Conservation (phyloP, 2,113 vertebrate species). For the Syrmaticus mikado region DNA sequence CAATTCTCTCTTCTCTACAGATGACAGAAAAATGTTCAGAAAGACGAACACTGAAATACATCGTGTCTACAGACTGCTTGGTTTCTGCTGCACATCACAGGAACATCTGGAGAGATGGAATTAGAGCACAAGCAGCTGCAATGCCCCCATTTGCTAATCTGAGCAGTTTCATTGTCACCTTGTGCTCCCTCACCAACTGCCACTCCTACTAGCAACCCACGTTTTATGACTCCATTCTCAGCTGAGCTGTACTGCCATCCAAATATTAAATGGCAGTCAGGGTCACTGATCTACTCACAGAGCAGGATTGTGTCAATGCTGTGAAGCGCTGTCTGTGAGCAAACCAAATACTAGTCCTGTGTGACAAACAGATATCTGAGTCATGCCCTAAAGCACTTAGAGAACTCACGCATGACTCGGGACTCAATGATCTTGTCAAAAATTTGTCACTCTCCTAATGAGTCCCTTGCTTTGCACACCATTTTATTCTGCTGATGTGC, state of each 20-base stretch:
- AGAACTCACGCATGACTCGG: neutral
- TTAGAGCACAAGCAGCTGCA: slow-evolving; percentile 32
- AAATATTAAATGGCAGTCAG: neutral
- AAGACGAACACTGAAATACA: neutral
- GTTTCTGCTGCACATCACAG: neutral
- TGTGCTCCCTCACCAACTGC: neutral
- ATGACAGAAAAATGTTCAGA: neutral
- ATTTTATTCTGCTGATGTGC: neutral
- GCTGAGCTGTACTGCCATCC: neutral
- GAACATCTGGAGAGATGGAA: slow-evolving; percentile 41
- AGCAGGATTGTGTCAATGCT: neutral
- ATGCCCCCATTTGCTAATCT: neutral
- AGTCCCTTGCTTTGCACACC: neutral
- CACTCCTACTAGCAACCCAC: neutral
- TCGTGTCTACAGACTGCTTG: neutral
- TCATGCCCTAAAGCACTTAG: neutral
- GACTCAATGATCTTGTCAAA: neutral
- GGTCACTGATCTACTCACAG: neutral
- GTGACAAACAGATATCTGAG: neutral
- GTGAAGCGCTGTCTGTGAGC: neutral
- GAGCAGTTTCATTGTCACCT: neutral
- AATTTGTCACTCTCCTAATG: slow-evolving; percentile 13
- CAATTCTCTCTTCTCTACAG: slow-evolving; percentile 17
- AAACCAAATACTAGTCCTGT: neutral
- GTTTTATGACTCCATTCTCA: neutral